Base-by-base conservation (phyloP, 2,888 invertebrate species). In the Epicampocera succincta region DNA sequence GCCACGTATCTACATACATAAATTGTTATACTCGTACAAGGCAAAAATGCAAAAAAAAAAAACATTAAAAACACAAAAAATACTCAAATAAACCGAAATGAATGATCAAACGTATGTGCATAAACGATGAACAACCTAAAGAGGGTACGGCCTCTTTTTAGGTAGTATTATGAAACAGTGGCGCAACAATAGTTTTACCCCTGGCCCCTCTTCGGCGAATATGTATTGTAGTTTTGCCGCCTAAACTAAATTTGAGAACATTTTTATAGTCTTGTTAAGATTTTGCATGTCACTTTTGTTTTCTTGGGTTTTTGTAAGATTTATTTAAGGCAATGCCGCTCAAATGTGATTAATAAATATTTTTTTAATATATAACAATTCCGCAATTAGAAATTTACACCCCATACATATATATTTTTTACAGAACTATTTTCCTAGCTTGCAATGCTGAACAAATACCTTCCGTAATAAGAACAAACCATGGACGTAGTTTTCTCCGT, bases 121-220 rank as follows among this genome's bases (percentile, higher is more conserved):
- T 69, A 74, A 73, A 65, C 65, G 71, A 74, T 74, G 74, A 68
- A 56, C 68, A 65, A 80, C 42, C 63, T 60, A 69, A 77, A 74
- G 73, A 74, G 82, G 74, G 74, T 74, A 82, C 78, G 82, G 77
- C 78, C 82, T 77, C 56, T 66, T 77, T 81, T 74, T 52, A 65
- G 71, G 48, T 65, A 19, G 58, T 50, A 60, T 78, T 69, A 72
- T 52, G 60, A 58, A 58, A 72, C 71, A 78, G 72, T 66, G 78
- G 78, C 78, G 78, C 56, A 78, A 78, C 78, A 52, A 58, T 46
- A 61, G 25, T n/a, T 21, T 12, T 42, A 19, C 40, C 11, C 29
- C 17, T 12, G 13, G 42, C 17, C 50, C 60, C 15, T 33, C 44
- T 66, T 13, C 19, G n/a, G n/a, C n/a, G n/a, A 42, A 33, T 8